A percentile compares a stretch with the other conserved stretches of the same genome.
These are phyloP conservation scores for Mesorhabditis belari DNA, from an alignment of 2,888 invertebrate genomes.

Conservation along the genomic window DNA sequence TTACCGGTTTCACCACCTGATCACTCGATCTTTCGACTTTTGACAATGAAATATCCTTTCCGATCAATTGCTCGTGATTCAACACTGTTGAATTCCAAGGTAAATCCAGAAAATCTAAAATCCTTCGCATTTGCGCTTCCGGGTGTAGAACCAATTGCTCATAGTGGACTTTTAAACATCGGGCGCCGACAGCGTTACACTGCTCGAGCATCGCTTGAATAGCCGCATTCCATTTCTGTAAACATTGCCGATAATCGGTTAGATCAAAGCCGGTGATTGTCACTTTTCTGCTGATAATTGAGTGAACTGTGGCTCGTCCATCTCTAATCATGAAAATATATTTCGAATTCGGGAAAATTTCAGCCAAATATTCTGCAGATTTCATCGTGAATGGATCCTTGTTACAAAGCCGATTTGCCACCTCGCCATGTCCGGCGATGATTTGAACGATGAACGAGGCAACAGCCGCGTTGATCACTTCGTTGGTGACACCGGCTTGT, in stretches of 20 bases:
- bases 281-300: conserved; percentile 85
- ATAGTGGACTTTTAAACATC: conserved; percentile 65
- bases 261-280: conserved; percentile 89
- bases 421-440: conserved; percentile 88
- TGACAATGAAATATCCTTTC: conserved; percentile 62
- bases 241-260: conserved; percentile 79
- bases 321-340: conserved; percentile 80
- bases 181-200: conserved; percentile 60
- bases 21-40: conserved; percentile 42
- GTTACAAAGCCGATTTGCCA: conserved; percentile 84
- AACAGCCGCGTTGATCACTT: conserved; percentile 59
- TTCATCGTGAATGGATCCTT: conserved; percentile 97
- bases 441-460: conserved; percentile 25
- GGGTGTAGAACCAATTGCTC: conserved; percentile 94
- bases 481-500: conserved; percentile 86
- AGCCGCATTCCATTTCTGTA: conserved; percentile 81
- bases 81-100: conserved; percentile 92
- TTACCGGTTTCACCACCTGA: conserved; percentile 77
- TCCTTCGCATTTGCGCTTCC: conserved; percentile 75
- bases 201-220: conserved; percentile 82
- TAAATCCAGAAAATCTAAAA: conserved; percentile 78
- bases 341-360: conserved; percentile 92
- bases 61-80: conserved; percentile 93
- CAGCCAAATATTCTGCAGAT: conserved; percentile 86
- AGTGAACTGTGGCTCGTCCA: conserved; percentile 95